Evolutionary conservation across 2,797 vertebrate genomes (phyloP).

Genomic region (Stomatorhinus walkeri): DNA sequence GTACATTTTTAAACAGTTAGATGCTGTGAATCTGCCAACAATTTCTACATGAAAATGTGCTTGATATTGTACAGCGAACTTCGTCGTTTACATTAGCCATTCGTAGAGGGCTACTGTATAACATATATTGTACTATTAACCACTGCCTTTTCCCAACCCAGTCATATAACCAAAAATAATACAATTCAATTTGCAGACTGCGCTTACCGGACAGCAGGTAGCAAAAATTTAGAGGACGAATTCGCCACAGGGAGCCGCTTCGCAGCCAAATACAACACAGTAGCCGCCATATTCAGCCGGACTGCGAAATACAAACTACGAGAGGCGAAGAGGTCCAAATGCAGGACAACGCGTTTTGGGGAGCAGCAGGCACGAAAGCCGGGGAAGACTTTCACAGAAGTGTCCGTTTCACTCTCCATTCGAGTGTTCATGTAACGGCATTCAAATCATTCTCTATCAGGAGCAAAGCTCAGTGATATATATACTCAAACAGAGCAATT

Average conservation of each 20-base stretch:
- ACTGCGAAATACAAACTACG: neutral
- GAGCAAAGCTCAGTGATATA: neutral
- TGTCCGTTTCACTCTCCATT: neutral
- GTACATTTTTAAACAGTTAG: neutral
- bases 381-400: neutral
- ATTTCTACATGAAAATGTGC: neutral
- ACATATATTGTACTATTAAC: neutral
- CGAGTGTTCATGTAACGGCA: neutral
- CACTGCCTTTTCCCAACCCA: neutral
- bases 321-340: neutral
- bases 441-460: neutral
- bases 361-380: neutral
- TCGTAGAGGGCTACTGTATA: neutral
- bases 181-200: neutral
- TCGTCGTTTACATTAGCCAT: neutral
- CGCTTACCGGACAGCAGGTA: slow-evolving; percentile 60
- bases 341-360: neutral
- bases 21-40: neutral
- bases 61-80: neutral
- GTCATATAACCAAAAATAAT: neutral
- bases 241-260: slow-evolving; percentile 53
- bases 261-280: slow-evolving; percentile 66
- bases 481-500: neutral
- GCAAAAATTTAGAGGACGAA: slow-evolving; percentile 46
- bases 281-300: slow-evolving; percentile 52